Base-by-base conservation (phyloP, 2,113 vertebrate species). In the Bettongia penicillata region DNA sequence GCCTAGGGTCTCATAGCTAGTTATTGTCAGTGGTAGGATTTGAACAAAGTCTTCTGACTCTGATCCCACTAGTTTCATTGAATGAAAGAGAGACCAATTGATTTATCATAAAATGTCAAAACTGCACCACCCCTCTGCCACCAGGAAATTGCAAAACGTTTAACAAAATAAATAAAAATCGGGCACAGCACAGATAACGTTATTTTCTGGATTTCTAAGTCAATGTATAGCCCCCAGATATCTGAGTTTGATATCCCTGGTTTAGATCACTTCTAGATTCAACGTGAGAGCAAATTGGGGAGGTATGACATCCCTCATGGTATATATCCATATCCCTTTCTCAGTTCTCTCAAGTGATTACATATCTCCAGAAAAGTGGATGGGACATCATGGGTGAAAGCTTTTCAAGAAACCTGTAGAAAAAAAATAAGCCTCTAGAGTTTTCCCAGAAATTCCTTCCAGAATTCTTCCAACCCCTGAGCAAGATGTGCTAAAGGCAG, bases 341-440 rank as follows among this genome's bases (percentile, higher is more conserved):
- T 53, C 37, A 5, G 53, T 89, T 92, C 91, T 93, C 16, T 0
- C 7, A 52, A 91, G 31, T 28, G 51, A 90, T 48, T 25, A 4
- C 92, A 48, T 57, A 47, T 43, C 94, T 96, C 16, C 26, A 47
- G 37, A 77, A 57, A 93, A 90, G 28, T 26, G 94, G 91, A 51
- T 48, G 11, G 57, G 89, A 84, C 22, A 48, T 43, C 0, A 90
- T 91, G 50, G 7, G 23, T 16, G 68, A 53, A 0, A 0, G 37
- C n/a, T 89, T 6, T 0, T 77, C 37, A n/a, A 77, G 37, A 77
- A 37, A 77, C 12, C 37, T 28, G 55, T 26, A 28, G 9, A 31
- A 26, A 37, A 68, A 68, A 61, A 68, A 61, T 19, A 68, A 10
- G 2, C 68, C 31, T 77, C n/a, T 6, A 7, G 24, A 37, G 43